Evolutionary conservation across 2,113 vertebrate genomes (phyloP), one percentile per base, ranked within the genome.

Genomic region (Telmatochromis sp.): DNA sequence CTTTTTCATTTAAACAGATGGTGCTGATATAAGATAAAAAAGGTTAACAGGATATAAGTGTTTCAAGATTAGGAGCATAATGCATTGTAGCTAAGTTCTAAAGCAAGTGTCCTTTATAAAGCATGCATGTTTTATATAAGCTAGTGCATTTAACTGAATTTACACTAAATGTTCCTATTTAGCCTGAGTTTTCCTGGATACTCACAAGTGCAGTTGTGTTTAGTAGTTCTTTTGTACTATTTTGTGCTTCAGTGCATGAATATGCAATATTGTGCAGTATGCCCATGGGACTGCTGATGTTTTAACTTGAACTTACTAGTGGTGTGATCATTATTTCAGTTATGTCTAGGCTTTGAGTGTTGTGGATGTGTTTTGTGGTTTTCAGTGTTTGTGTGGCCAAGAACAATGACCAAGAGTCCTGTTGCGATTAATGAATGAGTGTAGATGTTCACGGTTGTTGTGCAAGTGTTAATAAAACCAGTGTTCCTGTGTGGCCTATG

Each of bases 21-120:
- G 37, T 47, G 40, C 35, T 45, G 84, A 91, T 93, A 51, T 82
- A 85, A 89, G 84, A 89, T 90, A 81, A 87, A 87, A 55, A 68
- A 87, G 83, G 68, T 88, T 7, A 70, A 80, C 70, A 45, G 55
- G 81, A 86, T 85, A 5, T 13, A 82, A 87, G 81, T 17, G 85
- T 84, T 87, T 88, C 10, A 54, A 78, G 33, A 81, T 54, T 45
- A 31, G 80, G 51, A 86, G 28, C 23, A 86, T 75, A 53, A 89
- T 88, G 51, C 40, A 83, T 15, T 35, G 21, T 5, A 65, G 40
- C 40, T 40, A 60, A 85, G 28, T 82, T 83, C 17, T 68, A 11
- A 37, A 53, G 54, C 78, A 28, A 78, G 73, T 57, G 35, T 87
- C 12, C 90, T 84, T 86, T 87, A 91, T 54, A 83, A 84, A 90